These are phyloP conservation scores for Frankliniella intonsa DNA, from an alignment of 2,888 invertebrate species.

Conservation along the genomic window DNA sequence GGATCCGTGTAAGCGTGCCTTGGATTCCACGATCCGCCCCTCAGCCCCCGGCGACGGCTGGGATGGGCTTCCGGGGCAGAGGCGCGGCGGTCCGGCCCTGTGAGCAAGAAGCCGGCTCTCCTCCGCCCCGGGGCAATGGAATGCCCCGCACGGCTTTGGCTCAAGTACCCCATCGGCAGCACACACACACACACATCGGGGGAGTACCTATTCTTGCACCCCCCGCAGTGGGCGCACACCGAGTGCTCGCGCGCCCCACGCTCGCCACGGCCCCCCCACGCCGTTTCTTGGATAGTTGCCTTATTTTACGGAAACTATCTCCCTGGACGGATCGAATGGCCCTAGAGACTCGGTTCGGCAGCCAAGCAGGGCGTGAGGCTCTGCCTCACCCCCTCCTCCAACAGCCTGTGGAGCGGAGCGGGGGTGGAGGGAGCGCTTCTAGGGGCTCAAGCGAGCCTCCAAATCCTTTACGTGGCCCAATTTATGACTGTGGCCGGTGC, in stretches of 20 bases:
- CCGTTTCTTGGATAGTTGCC: conserved; percentile 8
- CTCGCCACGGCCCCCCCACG: not conserved
- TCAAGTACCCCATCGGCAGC: not conserved
- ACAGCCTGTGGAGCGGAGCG: not conserved
- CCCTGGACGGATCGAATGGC: conserved; percentile 13
- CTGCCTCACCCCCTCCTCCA: not conserved
- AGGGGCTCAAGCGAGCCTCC: not conserved
- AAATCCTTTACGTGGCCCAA: conserved; percentile 13
- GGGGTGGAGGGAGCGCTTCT: not conserved
- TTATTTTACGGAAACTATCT: conserved; percentile 21
- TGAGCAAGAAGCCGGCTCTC: too few relatives aligned
- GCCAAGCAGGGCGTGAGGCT: not conserved
- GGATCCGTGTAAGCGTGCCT: too few relatives aligned
- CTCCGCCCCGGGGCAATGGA: too few relatives aligned
- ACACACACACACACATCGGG: not conserved
- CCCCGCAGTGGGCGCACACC: not conserved
- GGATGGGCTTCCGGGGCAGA: too few relatives aligned
- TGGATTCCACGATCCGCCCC: too few relatives aligned
- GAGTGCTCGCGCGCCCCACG: not conserved
- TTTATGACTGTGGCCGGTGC: conserved; percentile 3
- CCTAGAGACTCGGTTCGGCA: not conserved
- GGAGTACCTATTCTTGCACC: conserved; percentile 1
- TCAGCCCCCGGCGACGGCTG: too few relatives aligned
- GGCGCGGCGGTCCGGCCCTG: too few relatives aligned
- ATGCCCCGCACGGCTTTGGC: too few relatives aligned